Evolutionary conservation across 1,140 invertebrate species (phyloP).

Genomic region (Mizuhopecten yessoensis): DNA sequence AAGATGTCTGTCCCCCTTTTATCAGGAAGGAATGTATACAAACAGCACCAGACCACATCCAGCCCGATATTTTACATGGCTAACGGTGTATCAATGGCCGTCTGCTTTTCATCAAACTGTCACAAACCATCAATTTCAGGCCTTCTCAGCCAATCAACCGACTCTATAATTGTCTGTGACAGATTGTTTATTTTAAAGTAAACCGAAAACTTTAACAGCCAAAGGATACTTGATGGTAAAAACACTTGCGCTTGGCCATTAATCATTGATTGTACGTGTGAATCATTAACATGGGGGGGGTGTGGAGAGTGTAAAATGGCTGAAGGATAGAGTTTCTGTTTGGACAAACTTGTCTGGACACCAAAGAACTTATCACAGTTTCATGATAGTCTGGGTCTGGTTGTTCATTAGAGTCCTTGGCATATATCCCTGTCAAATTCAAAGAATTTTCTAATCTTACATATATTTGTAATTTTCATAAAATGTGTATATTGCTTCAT

Average conservation of each 20-base stretch:
- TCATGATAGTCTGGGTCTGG: not conserved
- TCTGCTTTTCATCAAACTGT: conserved; percentile 28
- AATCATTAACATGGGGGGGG: not conserved
- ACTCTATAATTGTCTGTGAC: conserved; percentile 27
- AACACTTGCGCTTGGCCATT: not conserved
- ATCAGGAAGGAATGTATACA: conserved; percentile 16
- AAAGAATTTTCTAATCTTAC: no score
- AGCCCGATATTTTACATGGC: no score
- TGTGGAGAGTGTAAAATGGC: not conserved
- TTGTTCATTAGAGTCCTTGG: not conserved
- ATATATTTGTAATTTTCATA: no score
- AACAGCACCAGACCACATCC: not conserved
- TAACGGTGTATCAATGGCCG: not conserved
- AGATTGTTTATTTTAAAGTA: conserved; percentile 40
- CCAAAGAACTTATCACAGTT: not conserved
- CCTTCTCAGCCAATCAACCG: not conserved
- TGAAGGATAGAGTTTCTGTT: conserved; percentile 7
- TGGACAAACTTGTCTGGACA: not conserved
- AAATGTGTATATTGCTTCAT: no score
- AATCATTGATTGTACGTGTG: not conserved
- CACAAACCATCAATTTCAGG: not conserved
- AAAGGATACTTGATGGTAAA: conserved; percentile 13
- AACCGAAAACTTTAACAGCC: not conserved
- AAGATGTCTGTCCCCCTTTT: not conserved
- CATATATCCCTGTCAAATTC: not conserved